phyloP scores from a whole-genome alignment of 2,888 invertebrate genomes.

The Lacanobia wlatinum region DNA sequence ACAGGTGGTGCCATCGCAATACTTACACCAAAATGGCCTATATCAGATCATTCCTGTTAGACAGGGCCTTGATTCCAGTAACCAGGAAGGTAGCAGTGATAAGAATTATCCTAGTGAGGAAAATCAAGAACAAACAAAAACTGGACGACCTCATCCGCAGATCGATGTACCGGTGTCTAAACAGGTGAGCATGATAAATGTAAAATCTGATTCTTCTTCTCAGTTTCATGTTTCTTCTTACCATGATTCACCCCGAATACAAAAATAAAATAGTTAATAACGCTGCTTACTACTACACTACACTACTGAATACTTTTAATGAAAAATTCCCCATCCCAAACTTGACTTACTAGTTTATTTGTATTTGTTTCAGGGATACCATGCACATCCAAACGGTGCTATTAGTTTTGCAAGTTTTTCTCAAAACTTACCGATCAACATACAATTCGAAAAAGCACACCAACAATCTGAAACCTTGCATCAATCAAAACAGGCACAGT shows the following conservation, averaged over 20 bases:
- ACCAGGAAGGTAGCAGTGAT: constrained; percentile 11
- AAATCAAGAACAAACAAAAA: constrained; percentile 15
- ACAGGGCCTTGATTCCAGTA: background rate
- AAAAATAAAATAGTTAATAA: too few species aligned
- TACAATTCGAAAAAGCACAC: constrained; percentile 7
- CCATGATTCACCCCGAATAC: too few species aligned
- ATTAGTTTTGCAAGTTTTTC: constrained; percentile 83
- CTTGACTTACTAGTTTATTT: background rate
- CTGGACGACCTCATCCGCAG: constrained; percentile 32
- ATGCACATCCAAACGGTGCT: constrained; percentile 76
- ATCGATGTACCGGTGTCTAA: background rate
- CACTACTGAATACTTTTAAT: too few species aligned
- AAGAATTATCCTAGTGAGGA: constrained; percentile 17
- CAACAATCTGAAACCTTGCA: constrained; percentile 12
- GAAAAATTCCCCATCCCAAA: background rate
- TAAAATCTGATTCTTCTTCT: background rate
- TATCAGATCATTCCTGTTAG: constrained; percentile 20
- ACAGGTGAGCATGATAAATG: constrained; percentile 31
- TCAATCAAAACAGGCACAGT: constrained; percentile 3
- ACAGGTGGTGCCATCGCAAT: constrained; percentile 36
- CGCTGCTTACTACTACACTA: too few species aligned
- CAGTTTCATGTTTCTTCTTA: too few species aligned
- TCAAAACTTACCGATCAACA: constrained; percentile 69
- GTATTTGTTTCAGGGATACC: constrained; percentile 74
- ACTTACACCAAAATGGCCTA: constrained; percentile 29